Evolutionary conservation across 1,140 invertebrate species (phyloP).

Genomic region (Listronotus bonariensis): DNA sequence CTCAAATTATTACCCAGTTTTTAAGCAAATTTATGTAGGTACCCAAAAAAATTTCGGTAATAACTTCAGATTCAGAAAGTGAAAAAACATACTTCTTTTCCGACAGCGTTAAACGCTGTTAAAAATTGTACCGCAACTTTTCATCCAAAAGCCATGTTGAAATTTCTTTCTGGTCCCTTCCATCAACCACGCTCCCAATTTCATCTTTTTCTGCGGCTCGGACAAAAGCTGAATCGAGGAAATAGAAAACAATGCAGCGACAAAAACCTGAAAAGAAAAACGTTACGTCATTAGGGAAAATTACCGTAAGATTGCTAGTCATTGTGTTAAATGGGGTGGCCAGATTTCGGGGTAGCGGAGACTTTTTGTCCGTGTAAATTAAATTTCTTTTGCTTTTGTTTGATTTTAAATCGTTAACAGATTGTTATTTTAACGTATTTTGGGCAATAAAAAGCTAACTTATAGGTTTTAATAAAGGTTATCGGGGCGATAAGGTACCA

Average conservation of each 20-base stretch:
- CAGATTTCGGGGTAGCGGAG: not conserved
- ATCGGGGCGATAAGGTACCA: too few species aligned
- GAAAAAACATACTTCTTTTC: too few species aligned
- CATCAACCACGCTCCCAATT: not conserved
- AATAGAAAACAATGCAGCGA: constrained; percentile 87
- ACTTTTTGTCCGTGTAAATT: constrained; percentile 16
- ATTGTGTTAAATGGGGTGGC: constrained; percentile 34
- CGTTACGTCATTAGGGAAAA: constrained; percentile 1
- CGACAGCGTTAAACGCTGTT: too few species aligned
- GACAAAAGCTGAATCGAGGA: constrained; percentile 79
- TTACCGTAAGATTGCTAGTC: constrained; percentile 19
- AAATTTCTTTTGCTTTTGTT: constrained; percentile 20
- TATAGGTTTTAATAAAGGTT: too few species aligned
- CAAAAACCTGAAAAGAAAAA: constrained; percentile 71
- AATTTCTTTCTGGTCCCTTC: constrained; percentile 1
- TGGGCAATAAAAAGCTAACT: not conserved
- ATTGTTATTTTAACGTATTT: not conserved
- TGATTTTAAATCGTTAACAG: constrained; percentile 19
- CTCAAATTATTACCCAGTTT: too few species aligned
- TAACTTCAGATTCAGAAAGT: too few species aligned
- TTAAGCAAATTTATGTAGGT: too few species aligned
- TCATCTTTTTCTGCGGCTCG: constrained; percentile 54
- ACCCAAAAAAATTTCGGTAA: too few species aligned
- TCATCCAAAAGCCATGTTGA: not conserved
- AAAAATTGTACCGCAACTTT: not conserved